phyloP scores from a whole-genome alignment of 1,140 invertebrate species.

The Formica selysi region DNA sequence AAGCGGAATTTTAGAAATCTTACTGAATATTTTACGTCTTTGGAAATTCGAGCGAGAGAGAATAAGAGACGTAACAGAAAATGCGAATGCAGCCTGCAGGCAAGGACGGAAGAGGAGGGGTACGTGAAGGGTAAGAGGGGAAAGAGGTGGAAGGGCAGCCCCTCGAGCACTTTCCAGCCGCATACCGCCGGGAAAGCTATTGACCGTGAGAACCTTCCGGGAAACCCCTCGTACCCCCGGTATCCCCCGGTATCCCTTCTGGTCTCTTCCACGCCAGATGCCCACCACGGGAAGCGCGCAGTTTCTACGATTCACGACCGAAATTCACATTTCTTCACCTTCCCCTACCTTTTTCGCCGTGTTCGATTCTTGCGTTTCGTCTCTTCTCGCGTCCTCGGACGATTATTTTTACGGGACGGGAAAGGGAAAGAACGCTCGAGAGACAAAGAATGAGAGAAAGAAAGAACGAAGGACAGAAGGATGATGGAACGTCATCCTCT shows the following conservation, averaged over 20 bases:
- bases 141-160: slow-evolving; percentile 39
- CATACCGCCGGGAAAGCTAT: slow-evolving; percentile 82
- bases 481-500: not conserved
- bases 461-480: not conserved
- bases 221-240: slow-evolving; percentile 71
- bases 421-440: not conserved
- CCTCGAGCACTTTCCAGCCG: slow-evolving; percentile 67
- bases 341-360: not conserved
- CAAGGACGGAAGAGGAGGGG: slow-evolving; percentile 8
- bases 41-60: not conserved
- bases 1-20: not conserved
- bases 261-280: slow-evolving; percentile 83
- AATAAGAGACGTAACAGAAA: not conserved
- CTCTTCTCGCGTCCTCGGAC: slow-evolving; percentile 42
- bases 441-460: not conserved
- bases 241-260: slow-evolving; percentile 28
- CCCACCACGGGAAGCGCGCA: slow-evolving; percentile 79
- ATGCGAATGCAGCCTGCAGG: slow-evolving; percentile 11
- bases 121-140: not conserved
- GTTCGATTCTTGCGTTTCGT: not conserved
- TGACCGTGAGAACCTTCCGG: slow-evolving; percentile 86
- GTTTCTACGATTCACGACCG: slow-evolving; percentile 68
- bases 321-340: slow-evolving; percentile 70
- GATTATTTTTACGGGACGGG: slow-evolving; percentile 52
- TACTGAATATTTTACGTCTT: not conserved